These are phyloP conservation scores for Gorsachius goisagi DNA, from an alignment of 2,113 vertebrate genomes.

Conservation along the genomic window DNA sequence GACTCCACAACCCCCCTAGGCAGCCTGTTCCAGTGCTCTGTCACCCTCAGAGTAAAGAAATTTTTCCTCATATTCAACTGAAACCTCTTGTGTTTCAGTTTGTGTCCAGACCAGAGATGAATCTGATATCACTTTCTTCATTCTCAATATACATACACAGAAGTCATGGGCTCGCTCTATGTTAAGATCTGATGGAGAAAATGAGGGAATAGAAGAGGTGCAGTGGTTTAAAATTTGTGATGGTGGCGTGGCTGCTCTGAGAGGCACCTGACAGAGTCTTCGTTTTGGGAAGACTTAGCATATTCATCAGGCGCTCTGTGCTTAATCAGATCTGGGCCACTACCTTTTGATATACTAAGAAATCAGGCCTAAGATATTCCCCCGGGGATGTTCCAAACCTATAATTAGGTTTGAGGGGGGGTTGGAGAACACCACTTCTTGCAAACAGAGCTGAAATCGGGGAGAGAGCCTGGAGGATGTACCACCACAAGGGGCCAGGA, in stretches of 20 bases:
- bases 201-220: background rate
- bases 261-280: background rate
- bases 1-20: too few relatives aligned
- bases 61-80: too few relatives aligned
- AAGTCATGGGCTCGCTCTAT: accelerated
- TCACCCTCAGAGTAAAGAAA: too few relatives aligned
- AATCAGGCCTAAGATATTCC: background rate
- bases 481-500: too few relatives aligned
- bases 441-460: background rate
- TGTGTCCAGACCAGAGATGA: background rate
- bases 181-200: background rate
- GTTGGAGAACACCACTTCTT: background rate
- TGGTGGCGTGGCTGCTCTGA: background rate
- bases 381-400: background rate
- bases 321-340: background rate
- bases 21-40: too few relatives aligned
- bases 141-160: background rate
- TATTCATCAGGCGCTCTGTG: accelerated
- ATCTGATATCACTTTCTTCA: background rate
- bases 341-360: background rate
- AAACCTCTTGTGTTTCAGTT: too few relatives aligned
- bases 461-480: accelerated
- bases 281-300: background rate
- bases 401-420: background rate
- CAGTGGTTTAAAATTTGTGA: background rate